phyloP scores from a whole-genome alignment of 2,113 vertebrate genomes.

The Camelus bactrianus region DNA sequence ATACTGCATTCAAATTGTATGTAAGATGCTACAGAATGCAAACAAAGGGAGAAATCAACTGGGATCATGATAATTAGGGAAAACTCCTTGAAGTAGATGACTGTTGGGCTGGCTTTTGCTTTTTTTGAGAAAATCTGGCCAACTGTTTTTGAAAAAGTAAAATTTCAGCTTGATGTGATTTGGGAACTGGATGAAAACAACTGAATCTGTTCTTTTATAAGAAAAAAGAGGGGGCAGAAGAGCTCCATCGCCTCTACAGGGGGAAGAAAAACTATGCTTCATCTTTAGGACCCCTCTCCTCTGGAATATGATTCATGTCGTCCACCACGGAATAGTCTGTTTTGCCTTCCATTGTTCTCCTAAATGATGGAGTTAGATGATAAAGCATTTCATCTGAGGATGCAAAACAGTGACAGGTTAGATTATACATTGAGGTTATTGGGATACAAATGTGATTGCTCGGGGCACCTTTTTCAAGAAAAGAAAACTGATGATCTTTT shows the following conservation, averaged over 20 bases:
- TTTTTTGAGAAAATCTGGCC: conserved; percentile 32
- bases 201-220: conserved; percentile 38
- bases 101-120: not conserved
- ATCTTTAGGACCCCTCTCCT: not conserved
- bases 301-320: conserved; percentile 35
- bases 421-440: conserved; percentile 56
- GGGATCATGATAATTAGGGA: conserved; percentile 13
- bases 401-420: conserved; percentile 39
- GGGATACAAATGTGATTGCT: conserved; percentile 54
- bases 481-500: conserved; percentile 60
- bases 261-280: conserved; percentile 59
- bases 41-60: not conserved
- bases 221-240: conserved; percentile 56
- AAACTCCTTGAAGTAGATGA: not conserved
- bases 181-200: conserved; percentile 44
- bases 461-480: not conserved
- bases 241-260: conserved; percentile 30
- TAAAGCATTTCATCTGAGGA: conserved; percentile 58
- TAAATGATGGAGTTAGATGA: conserved; percentile 40
- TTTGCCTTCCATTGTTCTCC: conserved; percentile 27
- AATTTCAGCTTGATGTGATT: conserved; percentile 46
- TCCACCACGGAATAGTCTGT: not conserved
- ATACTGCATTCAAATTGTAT: not conserved
- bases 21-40: conserved; percentile 12
- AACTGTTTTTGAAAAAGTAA: conserved; percentile 58